Evolutionary conservation across 2,797 vertebrate genomes (phyloP), one percentile per base, ranked within the genome.

Genomic region (Vespertilio murinus): DNA sequence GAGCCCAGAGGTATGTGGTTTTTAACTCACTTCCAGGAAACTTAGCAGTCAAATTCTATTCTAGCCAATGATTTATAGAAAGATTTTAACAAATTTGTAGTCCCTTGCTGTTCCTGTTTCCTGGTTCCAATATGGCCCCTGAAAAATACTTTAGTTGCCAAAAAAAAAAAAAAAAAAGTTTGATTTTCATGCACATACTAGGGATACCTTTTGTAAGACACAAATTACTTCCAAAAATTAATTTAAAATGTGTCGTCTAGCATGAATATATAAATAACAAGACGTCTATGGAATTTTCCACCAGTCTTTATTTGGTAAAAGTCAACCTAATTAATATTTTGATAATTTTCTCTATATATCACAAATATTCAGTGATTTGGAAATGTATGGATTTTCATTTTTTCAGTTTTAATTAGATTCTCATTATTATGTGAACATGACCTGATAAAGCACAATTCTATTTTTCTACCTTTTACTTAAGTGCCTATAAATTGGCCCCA

Each of bases 321-420:
- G 64, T 95, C 35, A 92, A 45, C 14, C 35, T 73, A 28, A 79
- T 65, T 79, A 38, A 86, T 65, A 89, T 75, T 91, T 94, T 54
- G 0, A 88, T 70, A 84, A 70, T 87, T 35, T 23, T 93, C 12
- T 90, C 47, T 49, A 67, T 17, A 47, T 52, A 65, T 25, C 45
- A 91, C 18, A 88, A 90, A 81, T 54, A 71, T 33, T 79, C 40
- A 79, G 25, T 74, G 86, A 52, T 74, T 90, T 90, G 10, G 9
- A 33, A 87, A 89, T 67, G 9, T 25, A 52, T 74, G 23, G 5
- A n/a, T 94, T 84, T 64, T 54, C 64, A 30, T 28, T n/a, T 64
- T 78, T 70, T 96, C 10, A 40, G 14, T 67, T 77, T 82, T 77
- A 82, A 71, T 75, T 73, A 65, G 35, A 88, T 88, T 78, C 17